A percentile compares a stretch with the other conserved stretches of the same genome.
phyloP scores from a whole-genome alignment of 1,140 invertebrate species.

The Anthonomus grandis region DNA sequence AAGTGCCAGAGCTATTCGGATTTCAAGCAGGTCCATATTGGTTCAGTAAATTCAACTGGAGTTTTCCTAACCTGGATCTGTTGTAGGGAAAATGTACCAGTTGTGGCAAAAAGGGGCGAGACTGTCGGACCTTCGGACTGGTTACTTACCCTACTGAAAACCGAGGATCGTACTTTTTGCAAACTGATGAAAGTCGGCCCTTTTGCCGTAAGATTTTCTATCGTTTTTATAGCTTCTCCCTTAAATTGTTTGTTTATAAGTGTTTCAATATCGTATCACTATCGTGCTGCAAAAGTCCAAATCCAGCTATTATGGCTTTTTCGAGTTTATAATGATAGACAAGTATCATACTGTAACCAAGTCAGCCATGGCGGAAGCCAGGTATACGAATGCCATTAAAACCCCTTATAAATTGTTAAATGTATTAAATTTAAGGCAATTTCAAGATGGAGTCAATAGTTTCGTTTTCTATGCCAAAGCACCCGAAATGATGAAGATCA shows the following conservation, averaged over 20 bases:
- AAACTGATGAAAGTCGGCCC: slow-evolving; percentile 26
- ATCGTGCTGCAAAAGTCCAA: slow-evolving; percentile 15
- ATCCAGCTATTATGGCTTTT: slow-evolving; percentile 29
- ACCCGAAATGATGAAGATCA: slow-evolving; percentile 32
- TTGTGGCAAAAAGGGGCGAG: slow-evolving; percentile 30
- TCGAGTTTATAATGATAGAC: slow-evolving; percentile 40
- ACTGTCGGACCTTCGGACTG: slow-evolving; percentile 32
- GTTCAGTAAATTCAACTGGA: too few relatives aligned
- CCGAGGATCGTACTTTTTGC: slow-evolving; percentile 28
- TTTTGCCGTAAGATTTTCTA: slow-evolving; percentile 33
- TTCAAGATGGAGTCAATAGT: slow-evolving; percentile 28
- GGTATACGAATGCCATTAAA: slow-evolving; percentile 10
- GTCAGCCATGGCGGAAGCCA: slow-evolving; percentile 11
- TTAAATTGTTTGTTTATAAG: slow-evolving; percentile 22
- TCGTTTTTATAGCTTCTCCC: not conserved
- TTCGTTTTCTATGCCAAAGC: slow-evolving; percentile 38
- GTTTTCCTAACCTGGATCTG: too few relatives aligned
- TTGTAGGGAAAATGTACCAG: slow-evolving; percentile 39
- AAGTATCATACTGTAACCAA: slow-evolving; percentile 33
- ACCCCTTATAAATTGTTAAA: not conserved
- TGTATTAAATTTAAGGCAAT: slow-evolving; percentile 24
- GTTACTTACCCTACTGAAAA: slow-evolving; percentile 11
- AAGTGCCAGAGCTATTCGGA: slow-evolving; percentile 31
- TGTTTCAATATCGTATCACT: slow-evolving; percentile 32
- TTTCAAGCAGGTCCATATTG: slow-evolving; percentile 30